Conservation (phyloP, 2,113 vertebrate genomes). For the Microtus montanus region DNA sequence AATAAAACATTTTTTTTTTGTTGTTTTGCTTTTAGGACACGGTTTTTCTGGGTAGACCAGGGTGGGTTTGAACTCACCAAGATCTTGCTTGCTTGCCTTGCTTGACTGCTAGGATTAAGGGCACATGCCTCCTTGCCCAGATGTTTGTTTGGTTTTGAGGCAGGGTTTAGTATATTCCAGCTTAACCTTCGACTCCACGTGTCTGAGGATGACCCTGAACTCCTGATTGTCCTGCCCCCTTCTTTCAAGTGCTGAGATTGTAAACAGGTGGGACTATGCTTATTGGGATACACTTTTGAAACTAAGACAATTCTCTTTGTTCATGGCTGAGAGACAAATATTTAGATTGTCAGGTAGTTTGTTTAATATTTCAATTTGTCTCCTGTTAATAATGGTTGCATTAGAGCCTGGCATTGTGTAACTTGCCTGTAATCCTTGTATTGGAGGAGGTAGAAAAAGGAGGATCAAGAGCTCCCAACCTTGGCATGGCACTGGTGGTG, state of each 20-base stretch:
- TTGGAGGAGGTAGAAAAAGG: neutral
- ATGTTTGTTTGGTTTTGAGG: neutral
- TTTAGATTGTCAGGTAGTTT: neutral
- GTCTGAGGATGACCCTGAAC: neutral
- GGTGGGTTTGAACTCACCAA: neutral
- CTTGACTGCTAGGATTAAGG: neutral
- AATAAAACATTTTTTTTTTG: neutral
- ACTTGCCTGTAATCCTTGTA: too few species aligned
- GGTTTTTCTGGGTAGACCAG: neutral
- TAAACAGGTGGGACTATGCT: too few species aligned
- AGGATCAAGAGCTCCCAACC: too few species aligned
- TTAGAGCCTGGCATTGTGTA: neutral
- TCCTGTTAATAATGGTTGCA: neutral
- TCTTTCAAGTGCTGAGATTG: neutral
- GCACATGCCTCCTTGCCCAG: neutral
- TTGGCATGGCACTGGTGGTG: neutral
- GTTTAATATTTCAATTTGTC: neutral
- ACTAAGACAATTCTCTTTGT: neutral
- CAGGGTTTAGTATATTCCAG: too few species aligned
- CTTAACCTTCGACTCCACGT: neutral
- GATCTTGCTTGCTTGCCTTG: neutral
- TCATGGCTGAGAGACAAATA: neutral
- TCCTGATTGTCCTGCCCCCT: neutral
- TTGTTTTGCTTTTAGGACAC: neutral
- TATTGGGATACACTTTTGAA: neutral